A percentile compares a stretch with the other conserved stretches of the same genome.
Conservation (phyloP, 2,797 vertebrate species). For the Lophius americanus region DNA sequence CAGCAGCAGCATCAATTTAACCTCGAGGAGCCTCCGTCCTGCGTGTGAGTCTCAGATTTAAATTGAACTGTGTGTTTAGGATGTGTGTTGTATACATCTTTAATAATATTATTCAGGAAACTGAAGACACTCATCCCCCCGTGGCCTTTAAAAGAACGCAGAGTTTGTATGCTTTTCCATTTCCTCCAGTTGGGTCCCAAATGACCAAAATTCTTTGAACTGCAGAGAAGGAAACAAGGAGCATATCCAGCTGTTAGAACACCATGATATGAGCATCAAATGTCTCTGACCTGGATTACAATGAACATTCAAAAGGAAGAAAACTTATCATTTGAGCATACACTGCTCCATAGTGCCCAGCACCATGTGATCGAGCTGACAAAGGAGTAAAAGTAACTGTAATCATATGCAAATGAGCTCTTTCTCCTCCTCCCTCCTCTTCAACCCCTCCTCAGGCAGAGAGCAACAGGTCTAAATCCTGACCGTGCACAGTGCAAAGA, state of each 20-base stretch:
- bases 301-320: conserved; percentile 7
- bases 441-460: conserved; percentile 29
- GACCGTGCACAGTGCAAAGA: conserved; percentile 26
- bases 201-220: conserved; percentile 22
- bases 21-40: not conserved
- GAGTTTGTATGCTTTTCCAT: conserved; percentile 58
- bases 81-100: not conserved
- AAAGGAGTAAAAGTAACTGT: conserved; percentile 41
- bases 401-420: conserved; percentile 62
- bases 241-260: conserved; percentile 4
- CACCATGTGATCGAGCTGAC: conserved; percentile 20
- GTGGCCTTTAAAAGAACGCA: conserved; percentile 19
- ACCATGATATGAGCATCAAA: conserved; percentile 9
- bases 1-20: not conserved
- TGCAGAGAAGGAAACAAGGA: conserved; percentile 32
- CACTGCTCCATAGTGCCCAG: conserved; percentile 15
- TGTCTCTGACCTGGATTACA: not conserved
- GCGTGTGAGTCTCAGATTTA: not conserved
- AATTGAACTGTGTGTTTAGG: not conserved
- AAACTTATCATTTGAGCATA: not conserved
- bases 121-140: conserved; percentile 19
- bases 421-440: conserved; percentile 42
- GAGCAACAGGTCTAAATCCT: conserved; percentile 67
- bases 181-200: conserved; percentile 59
- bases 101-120: not conserved